A percentile compares a stretch with the other conserved stretches of the same genome.
phyloP scores from a whole-genome alignment of 2,113 vertebrate genomes.

The Meleagris gallopavo region DNA sequence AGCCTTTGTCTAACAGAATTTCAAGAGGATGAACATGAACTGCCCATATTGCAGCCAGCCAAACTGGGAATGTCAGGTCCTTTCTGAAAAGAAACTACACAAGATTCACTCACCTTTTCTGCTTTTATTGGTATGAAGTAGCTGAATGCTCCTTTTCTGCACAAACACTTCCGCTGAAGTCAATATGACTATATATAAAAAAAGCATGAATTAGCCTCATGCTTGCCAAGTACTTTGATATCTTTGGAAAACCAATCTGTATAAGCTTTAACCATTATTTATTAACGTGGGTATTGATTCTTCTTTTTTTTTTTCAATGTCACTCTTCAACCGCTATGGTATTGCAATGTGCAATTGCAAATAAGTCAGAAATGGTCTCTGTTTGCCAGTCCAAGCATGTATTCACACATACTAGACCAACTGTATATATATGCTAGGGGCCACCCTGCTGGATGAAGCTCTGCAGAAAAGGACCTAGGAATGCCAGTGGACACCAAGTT shows the following conservation, averaged over 20 bases:
- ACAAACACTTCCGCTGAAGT: not conserved
- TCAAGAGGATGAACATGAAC: not conserved
- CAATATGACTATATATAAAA: not conserved
- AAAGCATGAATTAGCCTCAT: not conserved
- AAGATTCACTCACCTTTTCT: not conserved
- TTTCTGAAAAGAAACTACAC: not conserved
- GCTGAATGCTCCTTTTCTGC: not conserved
- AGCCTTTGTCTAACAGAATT: not conserved
- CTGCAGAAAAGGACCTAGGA: not conserved
- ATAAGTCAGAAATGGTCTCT: not conserved
- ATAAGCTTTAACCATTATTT: not conserved
- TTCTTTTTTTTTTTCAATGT: not conserved
- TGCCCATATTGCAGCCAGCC: not conserved
- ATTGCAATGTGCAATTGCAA: not conserved
- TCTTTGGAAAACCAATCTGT: not conserved
- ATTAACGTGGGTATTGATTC: not conserved
- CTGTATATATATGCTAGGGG: not conserved
- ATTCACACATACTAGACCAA: not conserved
- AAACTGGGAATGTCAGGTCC: not conserved
- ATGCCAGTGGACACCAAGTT: not conserved
- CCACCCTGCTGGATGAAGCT: not conserved
- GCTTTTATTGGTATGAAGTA: not conserved
- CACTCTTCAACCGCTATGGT: not conserved
- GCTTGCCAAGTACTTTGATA: not conserved
- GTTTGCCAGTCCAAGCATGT: not conserved